Evolutionary conservation across 2,888 invertebrate genomes (phyloP).

Genomic region (Rhagonycha lutea): DNA sequence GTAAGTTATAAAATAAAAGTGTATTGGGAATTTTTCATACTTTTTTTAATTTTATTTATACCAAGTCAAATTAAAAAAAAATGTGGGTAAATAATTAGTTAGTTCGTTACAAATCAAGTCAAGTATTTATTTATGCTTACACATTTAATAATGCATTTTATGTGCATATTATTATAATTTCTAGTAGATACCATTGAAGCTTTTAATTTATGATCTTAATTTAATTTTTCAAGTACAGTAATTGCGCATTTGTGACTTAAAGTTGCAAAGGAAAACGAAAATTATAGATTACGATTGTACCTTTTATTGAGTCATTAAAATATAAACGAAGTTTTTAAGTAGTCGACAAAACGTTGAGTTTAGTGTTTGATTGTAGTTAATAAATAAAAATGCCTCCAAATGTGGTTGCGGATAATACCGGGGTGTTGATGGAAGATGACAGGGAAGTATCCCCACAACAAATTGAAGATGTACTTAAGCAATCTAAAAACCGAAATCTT

Average conservation of each 20-base stretch:
- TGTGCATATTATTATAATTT: too few relatives aligned
- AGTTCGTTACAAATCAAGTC: too few relatives aligned
- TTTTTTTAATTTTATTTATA: neutral
- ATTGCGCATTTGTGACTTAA: neutral
- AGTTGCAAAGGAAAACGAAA: neutral
- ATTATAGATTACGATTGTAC: neutral
- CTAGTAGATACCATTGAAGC: too few relatives aligned
- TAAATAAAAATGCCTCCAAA: constrained; percentile 48
- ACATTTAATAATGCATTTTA: too few relatives aligned
- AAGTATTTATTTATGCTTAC: too few relatives aligned
- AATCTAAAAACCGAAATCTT: constrained; percentile 30
- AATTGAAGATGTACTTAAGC: constrained; percentile 46
- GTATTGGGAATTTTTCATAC: constrained; percentile 14
- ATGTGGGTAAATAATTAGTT: too few relatives aligned
- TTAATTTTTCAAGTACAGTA: neutral
- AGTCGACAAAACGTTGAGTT: neutral
- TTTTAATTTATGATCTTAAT: too few relatives aligned
- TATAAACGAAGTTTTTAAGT: neutral
- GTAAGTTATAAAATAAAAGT: constrained; percentile 33
- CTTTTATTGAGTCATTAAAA: neutral
- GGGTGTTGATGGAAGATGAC: constrained; percentile 70
- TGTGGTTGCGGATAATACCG: constrained; percentile 51
- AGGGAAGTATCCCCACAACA: constrained; percentile 52
- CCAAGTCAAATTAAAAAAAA: too few relatives aligned
- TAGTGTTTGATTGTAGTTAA: constrained; percentile 3